These are phyloP conservation scores for Drosophila albomicans DNA, from an alignment of 1,140 invertebrate species.

Conservation along the genomic window DNA sequence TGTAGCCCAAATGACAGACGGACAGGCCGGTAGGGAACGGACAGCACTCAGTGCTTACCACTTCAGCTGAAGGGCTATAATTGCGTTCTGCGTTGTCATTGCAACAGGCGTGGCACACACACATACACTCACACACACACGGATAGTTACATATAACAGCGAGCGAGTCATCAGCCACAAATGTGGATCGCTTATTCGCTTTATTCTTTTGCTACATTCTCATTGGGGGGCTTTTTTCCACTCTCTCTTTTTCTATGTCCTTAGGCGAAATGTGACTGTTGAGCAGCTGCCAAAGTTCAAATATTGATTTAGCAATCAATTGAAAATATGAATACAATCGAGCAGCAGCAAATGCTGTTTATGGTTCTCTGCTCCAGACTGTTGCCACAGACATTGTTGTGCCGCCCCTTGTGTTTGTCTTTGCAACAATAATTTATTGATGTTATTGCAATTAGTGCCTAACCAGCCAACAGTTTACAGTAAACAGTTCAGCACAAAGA, in stretches of 20 bases:
- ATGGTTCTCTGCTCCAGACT: conserved; percentile 13
- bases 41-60: conserved; percentile 20
- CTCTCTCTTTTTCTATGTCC: conserved; percentile 12
- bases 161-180: conserved; percentile 27
- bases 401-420: conserved; percentile 17
- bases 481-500: conserved; percentile 31
- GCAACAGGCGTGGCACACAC: conserved; percentile 42
- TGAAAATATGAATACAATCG: conserved; percentile 59
- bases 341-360: conserved; percentile 35
- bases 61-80: conserved; percentile 57
- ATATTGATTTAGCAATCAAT: conserved; percentile 70
- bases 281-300: conserved; percentile 49
- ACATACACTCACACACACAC: conserved; percentile 1
- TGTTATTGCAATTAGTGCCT: conserved; percentile 59
- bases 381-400: conserved; percentile 17
- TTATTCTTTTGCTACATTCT: conserved; percentile 20
- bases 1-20: conserved; percentile 45
- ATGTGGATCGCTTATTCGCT: conserved; percentile 18
- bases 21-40: conserved; percentile 28
- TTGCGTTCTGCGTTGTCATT: conserved; percentile 60
- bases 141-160: not conserved
- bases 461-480: conserved; percentile 22
- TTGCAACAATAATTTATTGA: conserved; percentile 41
- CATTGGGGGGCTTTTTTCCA: not conserved
- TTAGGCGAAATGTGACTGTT: conserved; percentile 16